These are phyloP conservation scores for Meteorus colon DNA, from an alignment of 2,888 invertebrate genomes.

Conservation along the genomic window DNA sequence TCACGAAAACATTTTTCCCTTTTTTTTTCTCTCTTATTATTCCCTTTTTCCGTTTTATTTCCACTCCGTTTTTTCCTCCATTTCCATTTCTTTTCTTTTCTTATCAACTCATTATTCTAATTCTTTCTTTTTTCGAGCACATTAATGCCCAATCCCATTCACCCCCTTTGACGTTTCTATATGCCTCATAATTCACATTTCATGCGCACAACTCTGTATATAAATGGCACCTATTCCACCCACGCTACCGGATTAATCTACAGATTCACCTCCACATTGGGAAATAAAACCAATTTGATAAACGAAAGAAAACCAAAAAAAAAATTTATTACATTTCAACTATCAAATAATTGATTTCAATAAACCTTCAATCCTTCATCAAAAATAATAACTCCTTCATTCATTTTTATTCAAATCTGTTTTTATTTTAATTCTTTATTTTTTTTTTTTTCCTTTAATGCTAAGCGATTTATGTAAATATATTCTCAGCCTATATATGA, in stretches of 20 bases:
- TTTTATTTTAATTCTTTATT: neutral
- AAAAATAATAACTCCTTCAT: no score
- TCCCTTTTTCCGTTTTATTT: neutral
- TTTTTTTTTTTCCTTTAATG: neutral
- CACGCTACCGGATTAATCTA: neutral
- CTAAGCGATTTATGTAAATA: slow-evolving; percentile 5
- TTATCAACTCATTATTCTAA: slow-evolving; percentile 16
- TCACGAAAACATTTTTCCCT: neutral
- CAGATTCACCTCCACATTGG: neutral
- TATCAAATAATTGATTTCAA: neutral
- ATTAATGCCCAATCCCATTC: neutral
- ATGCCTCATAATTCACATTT: neutral
- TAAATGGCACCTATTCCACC: neutral
- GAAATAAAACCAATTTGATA: neutral
- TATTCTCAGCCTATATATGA: neutral
- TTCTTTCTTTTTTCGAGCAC: neutral
- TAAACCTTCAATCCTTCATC: no score
- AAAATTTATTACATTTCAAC: neutral
- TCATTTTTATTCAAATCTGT: neutral
- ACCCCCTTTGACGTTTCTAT: neutral
- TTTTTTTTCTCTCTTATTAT: neutral
- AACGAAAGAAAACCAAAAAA: neutral
- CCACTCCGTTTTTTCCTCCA: neutral
- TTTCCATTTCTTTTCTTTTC: slow-evolving; percentile 2
- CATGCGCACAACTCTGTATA: neutral